These are phyloP conservation scores for Malurus leucopterus DNA, from an alignment of 2,797 vertebrate genomes.

Conservation along the genomic window DNA sequence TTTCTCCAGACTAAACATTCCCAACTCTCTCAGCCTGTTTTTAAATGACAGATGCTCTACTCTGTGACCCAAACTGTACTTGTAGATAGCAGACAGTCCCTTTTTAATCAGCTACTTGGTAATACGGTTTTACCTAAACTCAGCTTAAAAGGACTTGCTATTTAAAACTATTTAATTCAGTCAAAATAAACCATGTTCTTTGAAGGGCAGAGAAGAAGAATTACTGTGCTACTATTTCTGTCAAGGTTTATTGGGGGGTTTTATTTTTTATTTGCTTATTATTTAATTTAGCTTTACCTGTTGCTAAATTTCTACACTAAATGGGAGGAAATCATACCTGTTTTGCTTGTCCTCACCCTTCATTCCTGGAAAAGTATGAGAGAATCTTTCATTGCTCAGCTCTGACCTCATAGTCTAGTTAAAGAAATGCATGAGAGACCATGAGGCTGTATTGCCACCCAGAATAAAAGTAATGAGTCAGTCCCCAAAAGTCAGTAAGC, in stretches of 20 bases:
- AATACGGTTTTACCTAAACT: not conserved
- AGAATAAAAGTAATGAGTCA: slow-evolving; percentile 41
- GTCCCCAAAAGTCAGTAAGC: not conserved
- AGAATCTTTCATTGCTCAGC: not conserved
- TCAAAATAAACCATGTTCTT: not conserved
- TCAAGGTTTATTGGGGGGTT: not conserved
- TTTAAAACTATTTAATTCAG: not conserved
- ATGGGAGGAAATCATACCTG: not conserved
- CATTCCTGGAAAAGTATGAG: slow-evolving; percentile 2
- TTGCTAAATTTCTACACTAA: not conserved
- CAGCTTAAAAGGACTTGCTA: not conserved
- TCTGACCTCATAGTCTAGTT: slow-evolving; percentile 30
- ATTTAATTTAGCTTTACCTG: not conserved
- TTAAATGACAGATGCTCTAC: not conserved
- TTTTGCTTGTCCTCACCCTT: not conserved
- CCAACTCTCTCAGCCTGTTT: not conserved
- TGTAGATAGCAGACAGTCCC: not conserved
- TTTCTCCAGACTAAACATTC: not conserved
- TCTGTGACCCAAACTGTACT: not conserved
- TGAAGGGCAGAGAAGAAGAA: not conserved
- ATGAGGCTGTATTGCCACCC: not conserved
- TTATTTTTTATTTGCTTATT: not conserved
- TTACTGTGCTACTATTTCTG: not conserved
- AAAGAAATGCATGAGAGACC: slow-evolving; percentile 11
- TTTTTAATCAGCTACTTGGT: slow-evolving; percentile 8